These are phyloP conservation scores for Shinisaurus crocodilurus DNA, from an alignment of 2,113 vertebrate species.

Conservation along the genomic window DNA sequence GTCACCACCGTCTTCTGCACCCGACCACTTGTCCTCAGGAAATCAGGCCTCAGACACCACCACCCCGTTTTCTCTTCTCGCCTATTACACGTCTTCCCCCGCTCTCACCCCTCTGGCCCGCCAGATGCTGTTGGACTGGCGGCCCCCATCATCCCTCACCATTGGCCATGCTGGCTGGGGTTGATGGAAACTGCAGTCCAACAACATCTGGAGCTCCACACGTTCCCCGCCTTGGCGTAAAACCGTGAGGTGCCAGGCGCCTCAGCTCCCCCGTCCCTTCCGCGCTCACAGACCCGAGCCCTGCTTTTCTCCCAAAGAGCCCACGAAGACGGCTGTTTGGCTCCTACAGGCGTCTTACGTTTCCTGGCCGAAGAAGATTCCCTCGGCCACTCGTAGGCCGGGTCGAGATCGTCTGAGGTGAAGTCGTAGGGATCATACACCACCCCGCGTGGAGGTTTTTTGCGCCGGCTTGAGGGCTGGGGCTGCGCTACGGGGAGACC, in stretches of 20 bases:
- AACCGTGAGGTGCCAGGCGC: too few species aligned
- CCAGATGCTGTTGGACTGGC: not conserved
- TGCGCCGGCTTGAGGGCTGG: not conserved
- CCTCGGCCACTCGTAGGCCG: slow-evolving; percentile 12
- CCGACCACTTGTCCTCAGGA: too few species aligned
- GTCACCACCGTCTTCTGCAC: too few species aligned
- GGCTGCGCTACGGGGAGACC: not conserved
- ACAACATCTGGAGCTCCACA: not conserved
- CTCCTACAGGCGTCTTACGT: not conserved
- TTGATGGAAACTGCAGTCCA: not conserved
- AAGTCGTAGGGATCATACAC: slow-evolving; percentile 2
- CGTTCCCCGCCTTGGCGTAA: not conserved
- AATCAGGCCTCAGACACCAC: not conserved
- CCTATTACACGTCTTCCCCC: not conserved
- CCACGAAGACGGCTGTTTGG: not conserved
- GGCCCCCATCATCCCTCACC: not conserved
- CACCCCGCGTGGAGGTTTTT: accelerated
- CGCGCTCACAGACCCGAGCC: too few species aligned
- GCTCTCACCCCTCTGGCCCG: not conserved
- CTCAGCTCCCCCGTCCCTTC: too few species aligned
- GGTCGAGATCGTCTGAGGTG: slow-evolving; percentile 8
- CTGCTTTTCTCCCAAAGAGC: not conserved
- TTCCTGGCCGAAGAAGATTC: not conserved
- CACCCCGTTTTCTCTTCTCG: not conserved
- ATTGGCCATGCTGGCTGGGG: not conserved